Conservation (phyloP, 2,888 invertebrate species). For the Melipona bicolor region DNA sequence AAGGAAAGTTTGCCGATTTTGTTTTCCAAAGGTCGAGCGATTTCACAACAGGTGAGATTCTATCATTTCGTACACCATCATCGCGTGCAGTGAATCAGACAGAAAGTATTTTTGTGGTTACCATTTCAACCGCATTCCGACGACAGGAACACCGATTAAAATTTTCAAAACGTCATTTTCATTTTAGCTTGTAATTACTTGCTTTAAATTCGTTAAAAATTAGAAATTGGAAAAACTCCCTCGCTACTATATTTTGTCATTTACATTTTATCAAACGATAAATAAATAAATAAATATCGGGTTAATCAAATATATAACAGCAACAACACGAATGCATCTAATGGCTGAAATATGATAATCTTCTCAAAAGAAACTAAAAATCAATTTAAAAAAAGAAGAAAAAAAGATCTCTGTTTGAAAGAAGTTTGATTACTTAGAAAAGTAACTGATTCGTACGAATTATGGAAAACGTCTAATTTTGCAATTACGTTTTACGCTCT, state of each 20-base stretch:
- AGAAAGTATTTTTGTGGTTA: slow-evolving; percentile 30
- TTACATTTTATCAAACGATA: not conserved
- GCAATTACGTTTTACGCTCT: not conserved
- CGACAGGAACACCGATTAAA: slow-evolving; percentile 11
- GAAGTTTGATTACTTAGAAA: too few relatives aligned
- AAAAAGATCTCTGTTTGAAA: not conserved
- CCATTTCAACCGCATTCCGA: slow-evolving; percentile 24
- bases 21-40: slow-evolving; percentile 65
- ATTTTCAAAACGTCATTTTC: not conserved
- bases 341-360: too few relatives aligned
- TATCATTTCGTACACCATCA: slow-evolving; percentile 67
- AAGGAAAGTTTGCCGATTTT: slow-evolving; percentile 59
- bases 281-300: too few relatives aligned
- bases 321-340: too few relatives aligned
- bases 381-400: not conserved
- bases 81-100: slow-evolving; percentile 60
- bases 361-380: not conserved
- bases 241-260: not conserved
- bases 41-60: slow-evolving; percentile 75
- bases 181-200: not conserved
- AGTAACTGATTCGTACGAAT: too few relatives aligned
- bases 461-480: not conserved
- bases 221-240: not conserved
- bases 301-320: too few relatives aligned
- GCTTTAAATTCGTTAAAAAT: not conserved